Conservation (phyloP, 2,888 invertebrate genomes). For the Atrina japonica region DNA sequence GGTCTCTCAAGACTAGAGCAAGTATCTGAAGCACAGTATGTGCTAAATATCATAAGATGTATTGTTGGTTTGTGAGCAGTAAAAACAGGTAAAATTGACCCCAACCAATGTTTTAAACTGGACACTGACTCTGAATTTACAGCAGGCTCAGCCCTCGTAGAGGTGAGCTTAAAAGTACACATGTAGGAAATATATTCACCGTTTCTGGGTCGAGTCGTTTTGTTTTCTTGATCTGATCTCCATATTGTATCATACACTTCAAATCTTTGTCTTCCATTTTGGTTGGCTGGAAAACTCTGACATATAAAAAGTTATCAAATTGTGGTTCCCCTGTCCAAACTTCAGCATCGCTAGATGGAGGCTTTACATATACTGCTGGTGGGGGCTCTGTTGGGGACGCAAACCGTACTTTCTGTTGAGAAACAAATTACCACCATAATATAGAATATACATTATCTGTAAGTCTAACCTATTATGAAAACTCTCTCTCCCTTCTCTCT, state of each 20-base stretch:
- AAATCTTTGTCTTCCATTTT: constrained; percentile 68
- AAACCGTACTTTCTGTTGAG: constrained; percentile 69
- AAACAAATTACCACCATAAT: background rate
- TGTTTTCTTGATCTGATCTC: constrained; percentile 72
- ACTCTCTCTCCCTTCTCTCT: too few species aligned
- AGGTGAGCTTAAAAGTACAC: too few species aligned
- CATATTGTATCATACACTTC: constrained; percentile 73
- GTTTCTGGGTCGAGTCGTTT: constrained; percentile 62
- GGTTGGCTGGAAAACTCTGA: constrained; percentile 74
- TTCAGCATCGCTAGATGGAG: constrained; percentile 64
- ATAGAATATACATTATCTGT: background rate
- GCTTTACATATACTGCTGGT: constrained; percentile 45
- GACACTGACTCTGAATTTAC: too few species aligned
- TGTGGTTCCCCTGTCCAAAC: constrained; percentile 74
- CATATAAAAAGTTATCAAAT: constrained; percentile 73
- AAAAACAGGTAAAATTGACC: too few species aligned
- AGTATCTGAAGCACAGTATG: too few species aligned
- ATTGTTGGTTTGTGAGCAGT: too few species aligned
- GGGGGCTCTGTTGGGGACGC: constrained; percentile 45
- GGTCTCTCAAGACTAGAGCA: too few species aligned
- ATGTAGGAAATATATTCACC: too few species aligned
- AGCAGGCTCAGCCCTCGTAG: too few species aligned
- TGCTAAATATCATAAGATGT: too few species aligned
- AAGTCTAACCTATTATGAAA: too few species aligned
- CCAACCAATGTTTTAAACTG: too few species aligned